Conservation (phyloP, 2,797 vertebrate species). For the Odontamblyopus rebecca region DNA sequence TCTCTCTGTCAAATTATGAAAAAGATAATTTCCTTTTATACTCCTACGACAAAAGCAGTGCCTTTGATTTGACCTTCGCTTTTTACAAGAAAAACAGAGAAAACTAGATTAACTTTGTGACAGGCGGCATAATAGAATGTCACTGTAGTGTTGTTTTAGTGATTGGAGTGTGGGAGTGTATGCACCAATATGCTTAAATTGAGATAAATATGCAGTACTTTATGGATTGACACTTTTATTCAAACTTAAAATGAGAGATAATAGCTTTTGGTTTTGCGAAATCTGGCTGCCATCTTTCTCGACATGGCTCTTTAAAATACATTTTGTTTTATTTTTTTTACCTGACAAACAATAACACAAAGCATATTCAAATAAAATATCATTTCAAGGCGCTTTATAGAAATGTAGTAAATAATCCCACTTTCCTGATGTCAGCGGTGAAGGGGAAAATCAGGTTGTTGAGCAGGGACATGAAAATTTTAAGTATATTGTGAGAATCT, state of each 20-base stretch:
- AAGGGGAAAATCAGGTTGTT: conserved; percentile 12
- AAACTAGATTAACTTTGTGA: conserved; percentile 50
- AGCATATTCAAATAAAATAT: conserved; percentile 35
- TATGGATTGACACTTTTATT: conserved; percentile 8
- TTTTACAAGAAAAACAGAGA: conserved; percentile 27
- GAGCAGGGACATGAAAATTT: no score
- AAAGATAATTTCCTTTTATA: conserved; percentile 6
- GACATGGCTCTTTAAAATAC: not conserved
- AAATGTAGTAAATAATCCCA: conserved; percentile 55
- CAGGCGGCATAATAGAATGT: conserved; percentile 38
- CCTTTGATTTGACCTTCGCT: conserved; percentile 5
- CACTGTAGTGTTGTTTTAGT: conserved; percentile 23
- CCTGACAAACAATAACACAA: conserved; percentile 3
- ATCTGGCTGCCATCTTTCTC: not conserved
- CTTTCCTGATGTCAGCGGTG: conserved; percentile 40
- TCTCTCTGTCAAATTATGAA: conserved; percentile 24
- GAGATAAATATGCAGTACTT: conserved; percentile 14
- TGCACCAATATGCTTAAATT: conserved; percentile 14
- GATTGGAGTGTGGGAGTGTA: conserved; percentile 11
- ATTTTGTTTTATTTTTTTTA: conserved; percentile 24
- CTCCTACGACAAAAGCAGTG: conserved; percentile 10
- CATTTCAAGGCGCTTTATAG: conserved; percentile 63
- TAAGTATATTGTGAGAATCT: no score
- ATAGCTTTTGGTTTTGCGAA: not conserved
- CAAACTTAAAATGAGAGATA: conserved; percentile 2